Base-by-base conservation (phyloP, 2,888 invertebrate genomes). In the Drosophila koepferae region DNA sequence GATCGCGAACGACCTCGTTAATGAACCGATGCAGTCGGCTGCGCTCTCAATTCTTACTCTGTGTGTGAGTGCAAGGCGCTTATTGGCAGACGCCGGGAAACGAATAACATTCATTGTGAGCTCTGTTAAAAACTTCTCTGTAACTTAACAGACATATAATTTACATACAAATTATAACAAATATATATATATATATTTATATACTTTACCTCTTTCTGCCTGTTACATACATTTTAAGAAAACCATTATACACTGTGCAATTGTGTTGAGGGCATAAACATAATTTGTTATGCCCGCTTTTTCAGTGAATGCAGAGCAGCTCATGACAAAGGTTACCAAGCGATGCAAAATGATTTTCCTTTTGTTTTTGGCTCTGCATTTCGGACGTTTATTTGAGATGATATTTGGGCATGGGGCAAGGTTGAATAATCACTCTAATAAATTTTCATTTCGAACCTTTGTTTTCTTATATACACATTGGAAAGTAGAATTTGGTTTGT, bases 371-470 rank as follows among this genome's bases (percentile, higher is more conserved):
- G 34, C 34, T n/a, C 14, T 34, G 34, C 51, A 51, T 34, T 49
- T 49, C 6, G 10, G 10, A 12, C 31, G 28, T 5, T 31, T 31
- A n/a, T 31, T n/a, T n/a, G 28, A 2, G 31, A 1, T 2, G 18
- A 12, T 7, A 34, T 34, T 18, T 5, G 18, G 31, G n/a, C 16
- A 8, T 44, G 28, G 28, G 10, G 31, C 31, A 7, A 51, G 34
- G 18, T 20, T 51, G 51, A 18, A 51, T 34, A 51, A 51, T 18
- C 51, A 51, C 34, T 51, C 51, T 51, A 51, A 51, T 51, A 34
- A 51, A 51, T 51, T 34, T 14, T 18, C 51, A 51, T 34, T 18
- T 2, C 18, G 7, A 18, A 51, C 18, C 51, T 34, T 51, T 51
- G 34, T 34, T 51, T 12, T 51, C 8, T 14, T 14, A 20, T 34